These are phyloP conservation scores for Epizoanthus stellaris DNA, from an alignment of 92 coral and sea anemone species.

Conservation along the genomic window DNA sequence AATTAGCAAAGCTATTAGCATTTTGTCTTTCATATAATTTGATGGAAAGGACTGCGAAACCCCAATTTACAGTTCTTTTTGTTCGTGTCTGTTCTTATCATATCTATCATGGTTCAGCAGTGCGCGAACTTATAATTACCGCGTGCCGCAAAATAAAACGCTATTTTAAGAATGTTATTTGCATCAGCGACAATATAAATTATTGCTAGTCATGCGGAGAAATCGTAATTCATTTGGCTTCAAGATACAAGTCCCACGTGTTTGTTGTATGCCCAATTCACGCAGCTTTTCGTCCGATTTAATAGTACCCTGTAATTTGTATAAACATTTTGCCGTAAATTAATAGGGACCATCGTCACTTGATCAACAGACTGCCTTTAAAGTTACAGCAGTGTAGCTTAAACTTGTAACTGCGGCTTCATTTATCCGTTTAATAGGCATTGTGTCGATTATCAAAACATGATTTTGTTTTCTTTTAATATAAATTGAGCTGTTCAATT, in stretches of 20 bases:
- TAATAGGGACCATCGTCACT: background rate
- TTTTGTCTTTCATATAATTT: background rate
- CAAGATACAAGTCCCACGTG: constrained; percentile 37
- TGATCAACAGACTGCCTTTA: constrained; percentile 22
- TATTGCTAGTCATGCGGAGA: constrained; percentile 43
- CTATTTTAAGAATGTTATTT: constrained; percentile 33
- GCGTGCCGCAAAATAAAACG: constrained; percentile 43
- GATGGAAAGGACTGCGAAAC: constrained; percentile 30
- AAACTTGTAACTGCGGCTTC: constrained; percentile 30
- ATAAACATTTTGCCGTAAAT: background rate
- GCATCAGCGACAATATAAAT: constrained; percentile 12
- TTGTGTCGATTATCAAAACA: constrained; percentile 27
- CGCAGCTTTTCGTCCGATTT: background rate
- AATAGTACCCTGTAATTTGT: background rate
- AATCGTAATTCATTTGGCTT: constrained; percentile 43
- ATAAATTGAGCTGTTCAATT: constrained; percentile 42
- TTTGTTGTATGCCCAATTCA: constrained; percentile 20
- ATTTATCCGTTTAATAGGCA: constrained; percentile 32
- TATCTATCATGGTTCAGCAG: constrained; percentile 15
- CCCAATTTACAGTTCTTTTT: background rate
- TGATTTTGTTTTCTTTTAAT: constrained; percentile 35
- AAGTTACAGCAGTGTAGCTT: constrained; percentile 28
- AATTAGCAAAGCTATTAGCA: constrained; percentile 33
- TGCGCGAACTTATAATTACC: background rate
- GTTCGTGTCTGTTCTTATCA: background rate